Evolutionary conservation across 2,888 invertebrate species (phyloP).

Genomic region (Mechanitis messenoides): DNA sequence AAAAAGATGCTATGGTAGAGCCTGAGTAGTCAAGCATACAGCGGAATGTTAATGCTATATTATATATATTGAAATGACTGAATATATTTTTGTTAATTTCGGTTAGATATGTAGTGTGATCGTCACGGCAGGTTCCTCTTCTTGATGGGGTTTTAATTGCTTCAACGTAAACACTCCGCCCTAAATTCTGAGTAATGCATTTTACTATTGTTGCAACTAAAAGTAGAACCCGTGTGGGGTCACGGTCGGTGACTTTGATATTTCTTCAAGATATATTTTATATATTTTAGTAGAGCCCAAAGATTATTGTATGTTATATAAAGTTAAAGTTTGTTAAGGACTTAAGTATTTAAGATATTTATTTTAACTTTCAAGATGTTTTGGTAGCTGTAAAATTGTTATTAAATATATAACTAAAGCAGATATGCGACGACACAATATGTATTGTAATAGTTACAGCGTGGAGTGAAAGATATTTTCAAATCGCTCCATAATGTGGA

Average conservation of each 20-base stretch:
- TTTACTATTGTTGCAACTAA: constrained; percentile 28
- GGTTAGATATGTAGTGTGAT: constrained; percentile 61
- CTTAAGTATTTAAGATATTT: too few relatives aligned
- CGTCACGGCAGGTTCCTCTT: constrained; percentile 57
- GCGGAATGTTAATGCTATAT: constrained; percentile 1
- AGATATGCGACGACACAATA: too few relatives aligned
- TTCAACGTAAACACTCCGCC: constrained; percentile 55
- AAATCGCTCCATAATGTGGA: too few relatives aligned
- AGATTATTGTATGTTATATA: too few relatives aligned
- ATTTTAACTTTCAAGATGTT: too few relatives aligned
- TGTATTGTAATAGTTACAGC: too few relatives aligned
- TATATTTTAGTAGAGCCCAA: too few relatives aligned
- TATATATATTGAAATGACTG: constrained; percentile 14
- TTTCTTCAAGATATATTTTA: neutral
- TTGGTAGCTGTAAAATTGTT: too few relatives aligned
- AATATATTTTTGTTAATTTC: constrained; percentile 13
- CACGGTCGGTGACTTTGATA: constrained; percentile 8
- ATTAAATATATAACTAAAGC: too few relatives aligned
- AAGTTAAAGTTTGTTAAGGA: too few relatives aligned
- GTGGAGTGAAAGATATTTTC: too few relatives aligned
- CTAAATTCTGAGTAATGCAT: constrained; percentile 31
- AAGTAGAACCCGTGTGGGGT: constrained; percentile 21
- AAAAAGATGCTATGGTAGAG: too few relatives aligned
- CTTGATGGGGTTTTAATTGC: constrained; percentile 65
- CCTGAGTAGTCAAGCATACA: neutral